Evolutionary conservation across 1,140 invertebrate genomes (phyloP).

Genomic region (Saccostrea echinata): DNA sequence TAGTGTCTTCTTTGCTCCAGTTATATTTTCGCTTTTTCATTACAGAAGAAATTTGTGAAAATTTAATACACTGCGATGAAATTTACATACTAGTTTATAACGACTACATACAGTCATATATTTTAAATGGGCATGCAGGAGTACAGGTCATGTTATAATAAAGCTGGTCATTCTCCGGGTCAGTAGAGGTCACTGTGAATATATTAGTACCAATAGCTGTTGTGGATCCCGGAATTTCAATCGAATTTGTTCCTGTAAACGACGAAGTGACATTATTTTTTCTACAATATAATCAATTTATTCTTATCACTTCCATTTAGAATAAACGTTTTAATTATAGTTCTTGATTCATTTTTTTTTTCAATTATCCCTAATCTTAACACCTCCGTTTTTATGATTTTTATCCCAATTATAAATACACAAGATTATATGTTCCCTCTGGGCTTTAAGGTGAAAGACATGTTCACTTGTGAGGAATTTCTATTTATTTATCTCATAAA

Average conservation of each 20-base stretch:
- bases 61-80: background rate
- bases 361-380: too few relatives aligned
- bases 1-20: background rate
- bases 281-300: too few relatives aligned
- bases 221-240: slow-evolving; percentile 21
- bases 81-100: background rate
- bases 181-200: slow-evolving; percentile 42
- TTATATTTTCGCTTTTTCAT: background rate
- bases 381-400: too few relatives aligned
- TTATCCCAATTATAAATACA: too few relatives aligned
- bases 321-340: too few relatives aligned
- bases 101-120: slow-evolving; percentile 36
- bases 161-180: slow-evolving; percentile 41
- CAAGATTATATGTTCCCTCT: too few relatives aligned
- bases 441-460: too few relatives aligned
- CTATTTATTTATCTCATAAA: too few relatives aligned
- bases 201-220: slow-evolving; percentile 40
- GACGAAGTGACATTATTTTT: background rate
- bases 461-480: too few relatives aligned
- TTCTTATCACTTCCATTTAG: too few relatives aligned
- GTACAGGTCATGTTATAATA: slow-evolving; percentile 41
- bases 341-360: too few relatives aligned
- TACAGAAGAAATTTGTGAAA: background rate
- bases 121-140: slow-evolving; percentile 42
- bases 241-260: background rate